Conservation (phyloP, 2,113 vertebrate species). For the Pardalotus punctatus region DNA sequence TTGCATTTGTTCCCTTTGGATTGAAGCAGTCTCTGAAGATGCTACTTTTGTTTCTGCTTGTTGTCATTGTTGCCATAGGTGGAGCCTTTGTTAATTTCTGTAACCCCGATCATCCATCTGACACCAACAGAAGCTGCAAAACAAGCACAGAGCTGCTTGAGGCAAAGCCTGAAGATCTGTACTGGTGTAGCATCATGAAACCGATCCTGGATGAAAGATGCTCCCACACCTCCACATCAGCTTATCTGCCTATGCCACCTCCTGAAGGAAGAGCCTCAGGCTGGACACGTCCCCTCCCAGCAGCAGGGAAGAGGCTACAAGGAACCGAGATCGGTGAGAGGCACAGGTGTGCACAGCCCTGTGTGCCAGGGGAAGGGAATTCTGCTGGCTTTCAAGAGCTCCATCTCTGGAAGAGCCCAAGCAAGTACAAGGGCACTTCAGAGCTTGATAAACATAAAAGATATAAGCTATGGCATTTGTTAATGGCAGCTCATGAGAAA, state of each 20-base stretch:
- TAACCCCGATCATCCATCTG: slow-evolving; percentile 96
- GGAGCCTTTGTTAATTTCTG: slow-evolving; percentile 91
- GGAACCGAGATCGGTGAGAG: neutral
- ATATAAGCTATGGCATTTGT: neutral
- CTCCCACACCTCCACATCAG: neutral
- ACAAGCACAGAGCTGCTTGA: neutral
- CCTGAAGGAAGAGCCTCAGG: neutral
- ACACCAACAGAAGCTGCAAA: slow-evolving; percentile 85
- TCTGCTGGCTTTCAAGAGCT: neutral
- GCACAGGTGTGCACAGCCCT: neutral
- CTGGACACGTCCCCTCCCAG: accelerated
- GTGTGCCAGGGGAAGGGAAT: neutral
- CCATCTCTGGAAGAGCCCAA: accelerated
- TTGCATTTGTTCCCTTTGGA: slow-evolving; percentile 54
- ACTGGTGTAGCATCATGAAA: neutral
- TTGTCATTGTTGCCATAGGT: slow-evolving; percentile 85
- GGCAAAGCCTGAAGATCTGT: neutral
- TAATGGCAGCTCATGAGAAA: neutral
- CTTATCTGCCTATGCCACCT: neutral
- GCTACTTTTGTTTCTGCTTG: slow-evolving; percentile 75
- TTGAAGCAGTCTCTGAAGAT: slow-evolving; percentile 17
- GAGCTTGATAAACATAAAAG: neutral
- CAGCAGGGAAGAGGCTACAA: neutral
- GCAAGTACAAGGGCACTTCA: neutral
- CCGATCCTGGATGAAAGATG: neutral